Base-by-base conservation (phyloP, 2,113 vertebrate species). In the Prunella fulvescens region DNA sequence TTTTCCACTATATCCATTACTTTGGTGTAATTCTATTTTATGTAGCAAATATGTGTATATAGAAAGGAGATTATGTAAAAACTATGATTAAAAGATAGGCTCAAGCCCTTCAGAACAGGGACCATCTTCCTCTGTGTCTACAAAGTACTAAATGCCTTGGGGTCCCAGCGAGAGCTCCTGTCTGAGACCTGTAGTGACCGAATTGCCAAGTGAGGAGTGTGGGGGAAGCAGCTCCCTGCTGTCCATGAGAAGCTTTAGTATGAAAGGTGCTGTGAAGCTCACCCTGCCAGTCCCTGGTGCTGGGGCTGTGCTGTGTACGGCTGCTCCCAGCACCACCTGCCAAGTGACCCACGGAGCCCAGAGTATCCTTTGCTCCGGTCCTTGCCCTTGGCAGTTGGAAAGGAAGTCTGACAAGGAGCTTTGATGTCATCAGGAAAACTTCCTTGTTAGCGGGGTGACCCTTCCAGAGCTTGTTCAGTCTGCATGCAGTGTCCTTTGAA, bases 21-120 rank as follows among this genome's bases (percentile, higher is more conserved):
- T 74, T 89, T 1, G 64, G 76, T 93, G 90, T 97, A 94, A 90
- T 89, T 97, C 90, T 94, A 42, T 95, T 95, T 95, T 93, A 90
- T 96, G 88, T 96, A 96, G 96, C 90, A 95, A 94, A 88, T 94
- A 86, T 14, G 24, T 97, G 53, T 96, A 92, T 88, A 90, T 92
- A 95, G 87, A 94, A 92, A 94, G 80, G 79, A 95, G 67, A 74
- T 86, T 57, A 88, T 90, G 81, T 80, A 62, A 78, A 91, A 80
- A 81, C 58, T 40, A 80, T 3, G 19, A 73, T 82, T 93, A 61
- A 58, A 53, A 91, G 91, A 73, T 54, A 96, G 79, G 50, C 74
- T 79, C 1, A 14, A 83, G 51, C 80, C 89, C 88, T 93, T 87
- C 77, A 85, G 74, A 72, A 83, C 67, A 78, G 90, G 66, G 74